These are phyloP conservation scores for Neocrepidodera transversa DNA, from an alignment of 2,888 invertebrate genomes.

Conservation along the genomic window DNA sequence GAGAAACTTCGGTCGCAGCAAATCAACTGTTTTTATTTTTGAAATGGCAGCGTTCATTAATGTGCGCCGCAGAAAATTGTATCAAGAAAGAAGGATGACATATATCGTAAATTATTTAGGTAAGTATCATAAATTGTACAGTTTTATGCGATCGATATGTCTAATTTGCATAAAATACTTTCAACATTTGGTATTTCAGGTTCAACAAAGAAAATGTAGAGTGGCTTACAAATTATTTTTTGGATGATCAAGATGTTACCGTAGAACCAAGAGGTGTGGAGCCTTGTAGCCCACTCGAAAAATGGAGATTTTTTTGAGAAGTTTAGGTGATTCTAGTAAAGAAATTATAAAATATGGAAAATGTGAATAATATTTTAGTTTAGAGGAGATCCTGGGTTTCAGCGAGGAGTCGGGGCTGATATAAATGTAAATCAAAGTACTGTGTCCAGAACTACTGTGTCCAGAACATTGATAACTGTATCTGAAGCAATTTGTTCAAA, in stretches of 20 bases:
- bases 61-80: not conserved
- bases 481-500: constrained; percentile 17
- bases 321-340: not conserved
- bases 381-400: constrained; percentile 8
- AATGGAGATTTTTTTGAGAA: constrained; percentile 1
- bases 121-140: not conserved
- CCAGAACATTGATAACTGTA: constrained; percentile 14
- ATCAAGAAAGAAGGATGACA: not conserved
- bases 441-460: constrained; percentile 16
- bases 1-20: not conserved
- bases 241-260: not conserved
- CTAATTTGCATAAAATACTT: not conserved
- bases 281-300: not conserved
- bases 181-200: not conserved
- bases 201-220: not conserved
- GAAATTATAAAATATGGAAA: not conserved
- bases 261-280: not conserved
- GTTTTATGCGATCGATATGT: too few relatives aligned
- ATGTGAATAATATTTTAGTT: not conserved
- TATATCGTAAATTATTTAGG: not conserved
- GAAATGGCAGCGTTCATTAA: not conserved
- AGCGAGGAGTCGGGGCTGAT: too few relatives aligned
- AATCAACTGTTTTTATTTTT: not conserved
- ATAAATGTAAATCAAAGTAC: not conserved
- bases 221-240: too few relatives aligned